Evolutionary conservation across 2,888 invertebrate species (phyloP), one percentile per base, ranked within the genome.

Genomic region (Onchidella celtica): DNA sequence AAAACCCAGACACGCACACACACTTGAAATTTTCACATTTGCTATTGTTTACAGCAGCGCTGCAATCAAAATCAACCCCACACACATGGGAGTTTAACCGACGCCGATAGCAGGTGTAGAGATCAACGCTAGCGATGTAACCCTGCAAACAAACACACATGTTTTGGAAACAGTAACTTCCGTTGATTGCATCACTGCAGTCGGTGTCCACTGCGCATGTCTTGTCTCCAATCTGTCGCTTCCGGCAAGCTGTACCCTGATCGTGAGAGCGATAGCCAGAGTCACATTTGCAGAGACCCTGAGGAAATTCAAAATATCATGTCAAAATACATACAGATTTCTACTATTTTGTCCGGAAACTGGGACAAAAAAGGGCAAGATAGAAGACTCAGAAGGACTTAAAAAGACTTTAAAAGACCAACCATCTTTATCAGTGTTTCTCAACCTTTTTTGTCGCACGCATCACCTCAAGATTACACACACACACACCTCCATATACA

Each of bases 111-210:
- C 83, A 83, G 34, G 34, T 34, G n/a, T n/a, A 63, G 63, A 63
- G 47, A 32, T 79, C 72, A 0, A 34, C 24, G 2, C 61, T 38
- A 1, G 61, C 24, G 21, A 61, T 63, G 63, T 69, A 75, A 0
- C 83, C 83, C 1, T 9, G 29, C 21, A 40, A 11, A 47, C 83
- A 83, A 11, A 34, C 70, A 32, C 83, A 83, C 27, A 77, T 77
- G 27, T 74, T 75, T 29, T 84, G 78, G 24, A 24, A 4, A 36
- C 83, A 83, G 21, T 36, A 47, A 34, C 83, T 83, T 47, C 57
- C 65, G 66, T 72, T 57, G 17, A 81, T 36, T 6, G 69, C 83
- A n/a, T 72, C 63, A 36, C 63, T 63, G 34, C 83, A 83, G 57
- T 83, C 81, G 0, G 32, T 38, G 34, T 47, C 55, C 17, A 66